Conservation (phyloP, 2,888 invertebrate species). For the Augochlorella aurata region DNA sequence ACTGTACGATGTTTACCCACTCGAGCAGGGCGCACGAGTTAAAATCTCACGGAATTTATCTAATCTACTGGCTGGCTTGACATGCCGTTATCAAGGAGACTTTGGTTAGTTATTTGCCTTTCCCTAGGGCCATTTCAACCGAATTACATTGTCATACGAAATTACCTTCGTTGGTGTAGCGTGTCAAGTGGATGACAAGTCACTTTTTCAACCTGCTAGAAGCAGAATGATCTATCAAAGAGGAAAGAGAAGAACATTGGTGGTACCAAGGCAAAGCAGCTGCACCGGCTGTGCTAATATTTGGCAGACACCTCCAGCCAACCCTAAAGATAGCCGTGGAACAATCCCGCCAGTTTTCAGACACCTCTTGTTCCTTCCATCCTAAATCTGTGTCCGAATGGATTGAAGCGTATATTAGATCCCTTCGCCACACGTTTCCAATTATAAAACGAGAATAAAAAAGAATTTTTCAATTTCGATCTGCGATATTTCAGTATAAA, state of each 20-base stretch:
- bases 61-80: slow-evolving; percentile 50
- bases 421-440: too few relatives aligned
- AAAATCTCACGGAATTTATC: slow-evolving; percentile 60
- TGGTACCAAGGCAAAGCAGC: slow-evolving; percentile 54
- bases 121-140: neutral
- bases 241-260: slow-evolving; percentile 3
- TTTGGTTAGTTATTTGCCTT: neutral
- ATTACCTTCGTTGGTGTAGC: neutral
- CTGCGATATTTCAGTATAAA: too few relatives aligned
- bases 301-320: slow-evolving; percentile 63
- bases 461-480: too few relatives aligned
- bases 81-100: slow-evolving; percentile 26
- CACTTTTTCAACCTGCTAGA: neutral
- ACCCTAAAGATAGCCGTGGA: slow-evolving; percentile 52
- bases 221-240: slow-evolving; percentile 20
- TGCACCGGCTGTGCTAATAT: slow-evolving; percentile 74
- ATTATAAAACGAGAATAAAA: too few relatives aligned
- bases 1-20: slow-evolving; percentile 36
- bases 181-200: neutral
- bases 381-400: neutral
- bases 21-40: slow-evolving; percentile 21
- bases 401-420: neutral
- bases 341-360: slow-evolving; percentile 45
- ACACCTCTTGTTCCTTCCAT: slow-evolving; percentile 25
- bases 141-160: slow-evolving; percentile 8